A percentile compares a stretch with the other conserved stretches of the same genome.
Evolutionary conservation across 2,888 invertebrate genomes (phyloP).

Genomic region (Chalcis sispes): DNA sequence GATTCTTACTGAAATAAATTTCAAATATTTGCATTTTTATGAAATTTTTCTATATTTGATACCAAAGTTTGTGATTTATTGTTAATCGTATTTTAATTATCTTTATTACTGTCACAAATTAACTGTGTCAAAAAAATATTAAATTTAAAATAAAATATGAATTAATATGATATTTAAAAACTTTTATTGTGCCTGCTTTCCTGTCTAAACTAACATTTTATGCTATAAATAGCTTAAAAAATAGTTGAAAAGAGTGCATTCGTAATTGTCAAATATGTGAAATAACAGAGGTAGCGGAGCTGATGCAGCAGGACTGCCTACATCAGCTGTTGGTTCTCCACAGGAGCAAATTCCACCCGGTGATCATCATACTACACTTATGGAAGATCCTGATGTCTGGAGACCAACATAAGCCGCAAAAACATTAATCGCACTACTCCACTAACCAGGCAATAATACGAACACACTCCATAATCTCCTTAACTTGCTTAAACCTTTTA

Average conservation of each 20-base stretch:
- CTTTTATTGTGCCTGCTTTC: not conserved
- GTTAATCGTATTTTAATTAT: too few relatives aligned
- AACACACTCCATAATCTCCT: slow-evolving; percentile 42
- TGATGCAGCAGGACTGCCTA: slow-evolving; percentile 81
- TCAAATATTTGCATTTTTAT: too few relatives aligned
- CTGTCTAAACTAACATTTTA: slow-evolving; percentile 4
- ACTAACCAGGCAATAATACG: slow-evolving; percentile 75
- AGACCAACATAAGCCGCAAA: slow-evolving; percentile 88
- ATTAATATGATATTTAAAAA: too few relatives aligned
- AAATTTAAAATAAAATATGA: too few relatives aligned
- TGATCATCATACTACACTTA: slow-evolving; percentile 88
- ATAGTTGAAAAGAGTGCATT: slow-evolving; percentile 15
- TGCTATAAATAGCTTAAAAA: not conserved
- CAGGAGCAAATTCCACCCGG: slow-evolving; percentile 80
- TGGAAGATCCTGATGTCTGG: slow-evolving; percentile 96
- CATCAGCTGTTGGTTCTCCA: slow-evolving; percentile 80
- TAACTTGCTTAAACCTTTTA: slow-evolving; percentile 29
- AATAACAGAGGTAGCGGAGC: slow-evolving; percentile 86
- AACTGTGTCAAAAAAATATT: too few relatives aligned
- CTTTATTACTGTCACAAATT: too few relatives aligned
- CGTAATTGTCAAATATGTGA: slow-evolving; percentile 53
- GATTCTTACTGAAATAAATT: too few relatives aligned
- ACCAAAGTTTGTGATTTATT: too few relatives aligned
- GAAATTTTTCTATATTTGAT: too few relatives aligned
- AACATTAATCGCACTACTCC: slow-evolving; percentile 71